Evolutionary conservation across 2,113 vertebrate genomes (phyloP), one percentile per base, ranked within the genome.

Genomic region (Hyperopisus bebe): DNA sequence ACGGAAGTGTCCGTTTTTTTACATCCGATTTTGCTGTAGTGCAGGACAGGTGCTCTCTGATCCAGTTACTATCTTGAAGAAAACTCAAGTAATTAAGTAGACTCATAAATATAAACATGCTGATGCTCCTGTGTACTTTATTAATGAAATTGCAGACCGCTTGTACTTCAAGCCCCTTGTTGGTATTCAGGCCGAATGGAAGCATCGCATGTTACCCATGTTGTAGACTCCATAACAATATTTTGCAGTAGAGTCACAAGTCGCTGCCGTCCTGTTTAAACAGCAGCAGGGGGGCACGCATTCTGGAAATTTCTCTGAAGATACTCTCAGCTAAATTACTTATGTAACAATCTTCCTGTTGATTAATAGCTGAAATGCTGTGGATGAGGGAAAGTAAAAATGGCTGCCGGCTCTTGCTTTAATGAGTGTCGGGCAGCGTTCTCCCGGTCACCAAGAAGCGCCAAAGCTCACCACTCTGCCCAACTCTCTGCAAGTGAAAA

Each of bases 261-360:
- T 31, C 70, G n/a, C 46, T 39, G 42, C 39, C 62, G 24, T 66
- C n/a, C 44, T 80, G 46, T 27, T 42, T 53, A 51, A 77, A 19
- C 31, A 31, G 39, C 27, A 19, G 85, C 44, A 17, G 11, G 19
- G 44, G 80, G 89, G 5, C 27, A 21, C 21, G 35, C 46, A 53
- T 51, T 87, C 86, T 80, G 85, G 85, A 51, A 5, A 77, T 90
- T 87, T 87, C 89, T 90, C 85, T 48, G 24, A 77, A 90, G 84
- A 87, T 86, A 77, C 89, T 90, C 70, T 87, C 85, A 90, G 85
- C 62, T 39, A 90, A 90, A 90, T 90, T 53, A 90, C 89, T 87
- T 80, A 35, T 80, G 48, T 77, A 90, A 87, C 66, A 87, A 31
- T 90, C 89, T 46, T 17, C 46, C 27, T 19, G 46, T 86, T 90